Percentiles rank a stretch among this genome's conserved stretches.
phyloP scores from a whole-genome alignment of 1,140 invertebrate genomes.

The Trichonephila clavipes region DNA sequence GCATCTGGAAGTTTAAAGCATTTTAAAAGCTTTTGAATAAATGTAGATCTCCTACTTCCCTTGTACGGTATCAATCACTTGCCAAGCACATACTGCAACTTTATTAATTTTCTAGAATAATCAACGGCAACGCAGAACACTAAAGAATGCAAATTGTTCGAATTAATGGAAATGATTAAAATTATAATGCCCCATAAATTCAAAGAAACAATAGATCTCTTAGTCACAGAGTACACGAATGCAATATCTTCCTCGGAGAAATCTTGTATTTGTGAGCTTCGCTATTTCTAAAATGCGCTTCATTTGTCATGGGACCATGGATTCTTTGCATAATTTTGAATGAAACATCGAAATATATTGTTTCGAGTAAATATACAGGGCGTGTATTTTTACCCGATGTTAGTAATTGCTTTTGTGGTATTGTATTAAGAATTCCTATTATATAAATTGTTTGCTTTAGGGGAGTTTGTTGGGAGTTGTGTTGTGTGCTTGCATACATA shows the following conservation, averaged over 20 bases:
- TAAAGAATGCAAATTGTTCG: constrained; percentile 9
- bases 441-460: no score
- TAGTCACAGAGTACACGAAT: neutral
- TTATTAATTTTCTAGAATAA: neutral
- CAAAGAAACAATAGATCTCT: constrained; percentile 34
- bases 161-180: constrained; percentile 32
- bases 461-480: no score
- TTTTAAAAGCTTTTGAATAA: no score
- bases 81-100: neutral
- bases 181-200: constrained; percentile 35
- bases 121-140: neutral
- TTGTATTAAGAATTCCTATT: neutral
- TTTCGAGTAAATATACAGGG: neutral
- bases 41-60: no score
- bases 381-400: neutral
- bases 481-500: no score
- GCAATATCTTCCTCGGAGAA: neutral
- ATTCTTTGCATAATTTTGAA: neutral
- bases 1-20: no score
- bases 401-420: neutral
- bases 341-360: neutral
- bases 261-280: neutral
- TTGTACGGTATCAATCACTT: neutral
- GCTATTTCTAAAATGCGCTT: constrained; percentile 19
- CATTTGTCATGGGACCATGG: neutral